Evolutionary conservation across 2,113 vertebrate species (phyloP).

Genomic region (Falcunculus frontatus): DNA sequence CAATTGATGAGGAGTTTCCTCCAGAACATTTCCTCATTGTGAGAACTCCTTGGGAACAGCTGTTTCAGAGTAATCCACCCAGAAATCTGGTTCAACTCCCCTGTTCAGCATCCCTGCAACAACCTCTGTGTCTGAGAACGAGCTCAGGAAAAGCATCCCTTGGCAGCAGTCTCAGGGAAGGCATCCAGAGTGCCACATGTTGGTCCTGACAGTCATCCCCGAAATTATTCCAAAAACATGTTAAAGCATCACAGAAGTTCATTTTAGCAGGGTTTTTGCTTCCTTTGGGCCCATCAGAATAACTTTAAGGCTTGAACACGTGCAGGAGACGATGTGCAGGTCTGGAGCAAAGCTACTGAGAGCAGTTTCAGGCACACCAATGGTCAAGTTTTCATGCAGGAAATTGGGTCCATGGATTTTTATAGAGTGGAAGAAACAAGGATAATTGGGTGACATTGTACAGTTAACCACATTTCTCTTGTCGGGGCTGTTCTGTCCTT

Average conservation of each 20-base stretch:
- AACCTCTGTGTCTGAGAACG: neutral
- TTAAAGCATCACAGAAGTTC: neutral
- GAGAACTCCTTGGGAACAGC: neutral
- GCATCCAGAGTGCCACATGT: neutral
- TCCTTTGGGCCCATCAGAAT: neutral
- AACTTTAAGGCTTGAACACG: rapidly evolving
- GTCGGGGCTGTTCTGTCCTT: neutral
- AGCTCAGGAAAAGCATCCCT: neutral
- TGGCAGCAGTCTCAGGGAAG: neutral
- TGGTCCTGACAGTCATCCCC: neutral
- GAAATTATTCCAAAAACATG: neutral
- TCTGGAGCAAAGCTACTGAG: neutral
- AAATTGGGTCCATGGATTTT: neutral
- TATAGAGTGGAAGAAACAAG: neutral
- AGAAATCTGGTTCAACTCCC: neutral
- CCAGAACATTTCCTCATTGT: neutral
- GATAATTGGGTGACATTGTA: neutral
- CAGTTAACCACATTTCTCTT: neutral
- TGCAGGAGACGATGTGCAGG: neutral
- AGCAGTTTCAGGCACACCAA: neutral
- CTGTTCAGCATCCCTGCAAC: neutral
- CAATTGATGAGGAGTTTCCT: neutral
- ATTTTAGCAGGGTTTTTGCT: neutral
- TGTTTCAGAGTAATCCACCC: neutral
- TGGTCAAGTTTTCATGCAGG: neutral